Evolutionary conservation across 1,140 invertebrate genomes (phyloP), one percentile per base, ranked within the genome.

Genomic region (Lepidurus arcticus): DNA sequence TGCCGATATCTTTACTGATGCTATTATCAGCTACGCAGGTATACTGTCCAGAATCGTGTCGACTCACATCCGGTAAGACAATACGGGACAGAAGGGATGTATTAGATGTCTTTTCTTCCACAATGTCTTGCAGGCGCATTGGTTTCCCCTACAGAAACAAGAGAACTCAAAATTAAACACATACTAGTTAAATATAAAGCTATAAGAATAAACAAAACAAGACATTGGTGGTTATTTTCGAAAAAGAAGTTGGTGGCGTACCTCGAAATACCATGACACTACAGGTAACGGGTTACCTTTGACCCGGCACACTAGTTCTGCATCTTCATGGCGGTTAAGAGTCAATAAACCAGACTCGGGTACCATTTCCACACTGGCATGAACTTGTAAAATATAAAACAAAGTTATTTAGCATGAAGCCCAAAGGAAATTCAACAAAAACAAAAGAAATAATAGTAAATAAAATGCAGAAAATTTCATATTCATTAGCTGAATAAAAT

Each of bases 241-340:
- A 44, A 42, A 10, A 21, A 10, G 42, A 76, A 21, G 4, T 13
- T 42, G 42, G n/a, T 8, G n/a, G 21, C 42, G 21, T 76, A 76
- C 76, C 65, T 45, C 44, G 42, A 53, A 76, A 7, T 76, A 53
- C 76, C 76, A 76, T n/a, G 44, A 24, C 21, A 76, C 76, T 7
- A 65, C 34, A 9, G 76, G 76, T 45, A 76, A 21, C 26, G 76
- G 76, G 11, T 45, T 43, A 26, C 76, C 76, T n/a, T 21, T 76
- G 44, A 65, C 76, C 76, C 42, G 21, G 21, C 76, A 76, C 8
- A 21, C 21, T 1, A 76, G 45, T 11, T 76, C 76, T 16, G 65
- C 45, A 26, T 76, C 76, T 3, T 42, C 42, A 10, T 76, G 76
- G 9, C 42, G n/a, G 76, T 47, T 45, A 9, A 65, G 76, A 26